Evolutionary conservation across 2,797 vertebrate species (phyloP).

Genomic region (Coregonus sp.): DNA sequence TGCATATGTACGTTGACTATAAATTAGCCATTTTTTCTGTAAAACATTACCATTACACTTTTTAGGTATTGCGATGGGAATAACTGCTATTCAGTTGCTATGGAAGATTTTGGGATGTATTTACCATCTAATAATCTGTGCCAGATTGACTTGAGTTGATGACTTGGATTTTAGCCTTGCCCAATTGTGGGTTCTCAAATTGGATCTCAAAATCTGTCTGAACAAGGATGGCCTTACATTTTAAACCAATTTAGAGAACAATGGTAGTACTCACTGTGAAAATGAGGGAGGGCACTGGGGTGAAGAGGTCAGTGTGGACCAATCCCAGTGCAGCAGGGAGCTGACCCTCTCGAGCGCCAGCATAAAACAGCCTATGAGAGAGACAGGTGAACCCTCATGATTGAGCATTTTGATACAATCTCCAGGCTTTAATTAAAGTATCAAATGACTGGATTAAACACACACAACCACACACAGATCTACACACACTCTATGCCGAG

Average conservation of each 20-base stretch:
- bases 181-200: not conserved
- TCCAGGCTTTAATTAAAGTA: not conserved
- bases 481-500: slow-evolving; percentile 29
- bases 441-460: slow-evolving; percentile 5
- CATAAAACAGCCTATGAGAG: slow-evolving; percentile 71
- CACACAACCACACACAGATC: slow-evolving; percentile 23
- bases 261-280: slow-evolving; percentile 71
- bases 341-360: slow-evolving; percentile 76
- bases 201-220: not conserved
- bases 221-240: not conserved
- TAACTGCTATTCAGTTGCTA: not conserved
- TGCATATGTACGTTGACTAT: too few species aligned
- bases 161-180: not conserved
- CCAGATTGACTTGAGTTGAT: not conserved
- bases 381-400: not conserved
- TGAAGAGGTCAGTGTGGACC: slow-evolving; percentile 78
- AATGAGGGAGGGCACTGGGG: slow-evolving; percentile 77
- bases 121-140: not conserved
- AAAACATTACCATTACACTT: too few species aligned
- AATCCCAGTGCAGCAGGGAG: slow-evolving; percentile 76
- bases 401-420: not conserved
- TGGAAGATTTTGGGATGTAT: not conserved
- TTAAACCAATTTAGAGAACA: not conserved
- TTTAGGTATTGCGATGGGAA: not conserved
- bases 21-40: not conserved